Evolutionary conservation across 2,888 invertebrate genomes (phyloP), one percentile per base, ranked within the genome.

Genomic region (Ectobius pallidus): DNA sequence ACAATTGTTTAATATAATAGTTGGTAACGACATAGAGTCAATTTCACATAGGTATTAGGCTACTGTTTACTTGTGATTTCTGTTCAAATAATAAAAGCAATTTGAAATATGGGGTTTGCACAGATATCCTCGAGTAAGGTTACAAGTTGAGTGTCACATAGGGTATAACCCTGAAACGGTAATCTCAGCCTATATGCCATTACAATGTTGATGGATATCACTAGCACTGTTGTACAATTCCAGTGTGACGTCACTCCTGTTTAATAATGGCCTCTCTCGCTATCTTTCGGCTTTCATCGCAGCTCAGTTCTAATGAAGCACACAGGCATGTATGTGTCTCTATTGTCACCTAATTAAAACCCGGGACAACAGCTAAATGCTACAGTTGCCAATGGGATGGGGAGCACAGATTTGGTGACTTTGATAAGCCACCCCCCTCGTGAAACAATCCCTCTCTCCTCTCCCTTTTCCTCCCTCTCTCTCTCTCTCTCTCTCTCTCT

Each of bases 301-400:
- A 42, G 22, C 18, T 34, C 63, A 20, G 63, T 63, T 42, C 63
- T 63, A 63, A 63, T 69, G 69, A 69, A 69, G 69, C 69, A 39
- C 39, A 34, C 27, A 32, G 30, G 16, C n/a, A 30, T 30, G 25
- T 46, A 34, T 39, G 69, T 69, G 55, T 52, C 18, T 69, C 52
- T 49, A 69, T 69, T 69, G 69, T 69, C 69, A 69, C 69, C 69
- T 69, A 69, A 69, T 55, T 69, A 69, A 69, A 69, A 69, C 46
- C 32, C 62, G 69, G 69, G 55, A 49, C 46, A 49, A 34, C 69
- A 39, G 63, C 63, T 63, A 63, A 63, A 63, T 39, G 42, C 42
- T 63, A 14, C 63, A 18, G 11, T 39, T 39, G 39, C 39, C 14
- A 14, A 14, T 6, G 39, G 39, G 39, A 14, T 14, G 52, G 52